Evolutionary conservation across 2,113 vertebrate genomes (phyloP).

Genomic region (Polyodon spathula): DNA sequence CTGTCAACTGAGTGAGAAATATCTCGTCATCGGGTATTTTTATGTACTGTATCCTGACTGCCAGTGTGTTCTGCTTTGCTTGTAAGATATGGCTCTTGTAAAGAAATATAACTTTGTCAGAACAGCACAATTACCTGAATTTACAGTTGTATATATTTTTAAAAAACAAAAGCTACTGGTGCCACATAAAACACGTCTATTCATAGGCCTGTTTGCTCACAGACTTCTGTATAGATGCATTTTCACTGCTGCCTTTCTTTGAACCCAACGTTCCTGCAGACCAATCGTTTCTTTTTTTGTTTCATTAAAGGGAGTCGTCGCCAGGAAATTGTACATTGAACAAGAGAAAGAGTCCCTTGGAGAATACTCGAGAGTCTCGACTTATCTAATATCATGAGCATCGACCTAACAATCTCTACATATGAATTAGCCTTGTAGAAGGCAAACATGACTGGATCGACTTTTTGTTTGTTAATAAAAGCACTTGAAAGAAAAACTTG

Average conservation of each 20-base stretch:
- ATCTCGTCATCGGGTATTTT: too few relatives aligned
- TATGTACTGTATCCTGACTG: too few relatives aligned
- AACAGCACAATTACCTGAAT: background rate
- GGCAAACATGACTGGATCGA: background rate
- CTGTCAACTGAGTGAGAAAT: too few relatives aligned
- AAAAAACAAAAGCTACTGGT: background rate
- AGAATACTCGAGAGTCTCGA: slow-evolving; percentile 23
- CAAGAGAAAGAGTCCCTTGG: slow-evolving; percentile 4
- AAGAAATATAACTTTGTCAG: background rate
- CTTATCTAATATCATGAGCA: slow-evolving; percentile 15
- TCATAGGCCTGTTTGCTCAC: slow-evolving; percentile 14
- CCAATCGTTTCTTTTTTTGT: slow-evolving; percentile 9
- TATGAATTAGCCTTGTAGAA: background rate
- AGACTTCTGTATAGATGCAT: background rate
- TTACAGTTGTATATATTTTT: background rate
- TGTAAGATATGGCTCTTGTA: background rate
- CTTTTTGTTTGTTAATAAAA: background rate
- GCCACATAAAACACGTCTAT: slow-evolving; percentile 9
- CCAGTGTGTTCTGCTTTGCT: too few relatives aligned
- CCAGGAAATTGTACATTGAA: background rate
- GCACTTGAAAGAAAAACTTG: too few relatives aligned
- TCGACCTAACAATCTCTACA: background rate
- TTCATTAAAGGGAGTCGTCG: slow-evolving; percentile 17
- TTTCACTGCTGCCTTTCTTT: background rate
- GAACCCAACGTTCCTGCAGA: slow-evolving; percentile 12